phyloP scores from a whole-genome alignment of 2,113 vertebrate genomes.

The Agapornis roseicollis region DNA sequence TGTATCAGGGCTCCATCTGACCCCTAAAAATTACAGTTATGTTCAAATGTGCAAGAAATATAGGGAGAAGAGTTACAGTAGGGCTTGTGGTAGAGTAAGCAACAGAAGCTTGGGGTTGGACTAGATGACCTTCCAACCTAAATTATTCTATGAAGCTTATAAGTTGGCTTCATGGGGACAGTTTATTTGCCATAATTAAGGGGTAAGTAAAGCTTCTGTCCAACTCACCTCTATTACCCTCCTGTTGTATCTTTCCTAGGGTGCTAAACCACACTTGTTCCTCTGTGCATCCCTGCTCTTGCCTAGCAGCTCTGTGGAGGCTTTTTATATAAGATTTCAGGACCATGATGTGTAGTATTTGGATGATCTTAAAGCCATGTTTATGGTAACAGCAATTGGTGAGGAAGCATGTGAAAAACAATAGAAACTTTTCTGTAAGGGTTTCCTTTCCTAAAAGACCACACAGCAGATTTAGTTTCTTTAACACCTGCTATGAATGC shows the following conservation, averaged over 20 bases:
- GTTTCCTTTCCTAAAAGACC: neutral
- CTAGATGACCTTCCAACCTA: neutral
- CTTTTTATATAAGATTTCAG: neutral
- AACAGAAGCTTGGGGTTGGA: neutral
- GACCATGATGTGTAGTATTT: neutral
- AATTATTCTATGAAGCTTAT: neutral
- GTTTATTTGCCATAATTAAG: neutral
- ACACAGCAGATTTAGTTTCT: neutral
- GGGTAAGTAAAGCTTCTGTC: neutral
- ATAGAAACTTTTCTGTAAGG: neutral
- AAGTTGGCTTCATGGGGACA: neutral
- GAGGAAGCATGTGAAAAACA: neutral
- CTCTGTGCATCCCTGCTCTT: neutral
- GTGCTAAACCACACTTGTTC: neutral
- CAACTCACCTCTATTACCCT: neutral
- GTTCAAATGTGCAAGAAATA: neutral
- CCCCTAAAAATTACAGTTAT: accelerated
- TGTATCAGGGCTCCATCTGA: neutral
- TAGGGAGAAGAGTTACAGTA: neutral
- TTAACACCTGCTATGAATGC: neutral
- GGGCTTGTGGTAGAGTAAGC: neutral
- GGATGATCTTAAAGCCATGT: neutral
- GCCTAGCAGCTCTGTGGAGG: neutral
- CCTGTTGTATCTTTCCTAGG: neutral
- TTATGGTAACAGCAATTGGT: neutral